These are phyloP conservation scores for Gnathonemus echidnorhynchus DNA, from an alignment of 2,113 vertebrate species.

Conservation along the genomic window DNA sequence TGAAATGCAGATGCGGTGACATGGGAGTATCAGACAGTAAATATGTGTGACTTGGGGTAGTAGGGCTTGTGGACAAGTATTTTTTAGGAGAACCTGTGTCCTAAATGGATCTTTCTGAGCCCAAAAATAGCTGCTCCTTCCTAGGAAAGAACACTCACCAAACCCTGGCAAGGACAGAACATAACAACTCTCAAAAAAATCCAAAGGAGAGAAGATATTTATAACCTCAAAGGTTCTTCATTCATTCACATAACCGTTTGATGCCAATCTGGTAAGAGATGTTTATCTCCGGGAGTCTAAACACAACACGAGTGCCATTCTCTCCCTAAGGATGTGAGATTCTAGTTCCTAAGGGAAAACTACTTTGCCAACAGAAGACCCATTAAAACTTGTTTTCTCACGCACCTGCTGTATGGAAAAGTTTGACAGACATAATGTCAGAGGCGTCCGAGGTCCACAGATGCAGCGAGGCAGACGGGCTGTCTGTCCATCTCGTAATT, in stretches of 20 bases:
- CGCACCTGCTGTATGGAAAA: not conserved
- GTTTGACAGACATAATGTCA: not conserved
- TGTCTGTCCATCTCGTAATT: not conserved
- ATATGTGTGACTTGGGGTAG: not conserved
- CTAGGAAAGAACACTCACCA: not conserved
- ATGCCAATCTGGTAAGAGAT: not conserved
- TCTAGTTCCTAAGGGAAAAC: not conserved
- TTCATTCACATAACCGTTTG: not conserved
- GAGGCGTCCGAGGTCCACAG: not conserved
- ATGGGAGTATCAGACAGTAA: not conserved
- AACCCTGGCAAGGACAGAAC: not conserved
- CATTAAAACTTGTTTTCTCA: not conserved
- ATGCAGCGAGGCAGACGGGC: not conserved
- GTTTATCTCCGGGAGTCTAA: not conserved
- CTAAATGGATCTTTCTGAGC: not conserved
- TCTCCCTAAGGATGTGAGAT: not conserved
- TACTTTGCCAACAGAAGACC: not conserved
- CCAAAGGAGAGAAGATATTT: conserved; percentile 14
- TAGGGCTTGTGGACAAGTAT: not conserved
- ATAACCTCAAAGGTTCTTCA: not conserved
- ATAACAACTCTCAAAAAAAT: not conserved
- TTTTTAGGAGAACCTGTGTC: not conserved
- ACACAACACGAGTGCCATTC: not conserved
- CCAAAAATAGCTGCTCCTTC: not conserved
- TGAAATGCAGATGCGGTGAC: not conserved